Base-by-base conservation (phyloP, 1,140 invertebrate species). In the Belonocnema kinseyi region DNA sequence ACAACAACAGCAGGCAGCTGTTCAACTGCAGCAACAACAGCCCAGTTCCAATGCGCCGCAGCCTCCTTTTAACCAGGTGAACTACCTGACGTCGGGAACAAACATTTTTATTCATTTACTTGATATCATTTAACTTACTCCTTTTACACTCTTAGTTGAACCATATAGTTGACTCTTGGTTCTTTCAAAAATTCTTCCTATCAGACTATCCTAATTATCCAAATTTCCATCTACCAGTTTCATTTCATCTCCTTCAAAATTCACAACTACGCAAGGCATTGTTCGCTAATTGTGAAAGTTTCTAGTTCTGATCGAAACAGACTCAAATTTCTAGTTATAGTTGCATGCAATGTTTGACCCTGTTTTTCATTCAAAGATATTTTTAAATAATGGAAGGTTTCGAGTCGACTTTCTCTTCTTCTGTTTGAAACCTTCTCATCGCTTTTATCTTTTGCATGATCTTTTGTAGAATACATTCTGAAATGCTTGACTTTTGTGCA, bases 51-150 rank as follows among this genome's bases (percentile, higher is more conserved):
- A 88, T 86, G 86, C 90, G 50, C 87, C 88, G 74, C 90, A 91
- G 83, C 90, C 89, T 79, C 88, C 89, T 80, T 91, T 91, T 77
- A 91, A 91, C 82, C 90, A 91, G 90, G 90, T 91, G 89, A 90
- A 87, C 81, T 78, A 87, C 84, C 83, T 87, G 86, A 87, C 76
- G 80, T 80, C 77, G 77, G 79, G 73, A 85, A 77, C 66, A 76
- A 75, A 56, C 50, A 79, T 77, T 74, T 77, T 74, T 79, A 81
- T 26, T 66, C 33, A 66, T 66, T 52, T 46, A 11, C 40, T 78
- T 74, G 10, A 26, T 75, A 13, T 66, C 14, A 19, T 72, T 73
- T 75, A 33, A 56, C 75, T 61, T 7, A 5, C 66, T 8, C 17
- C 54, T 56, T 56, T 56, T 46, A 17, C 52, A 46, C 51, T 74